Evolutionary conservation across 1,140 invertebrate species (phyloP), one percentile per base, ranked within the genome.

Genomic region (Pogonognathellus flavescens): DNA sequence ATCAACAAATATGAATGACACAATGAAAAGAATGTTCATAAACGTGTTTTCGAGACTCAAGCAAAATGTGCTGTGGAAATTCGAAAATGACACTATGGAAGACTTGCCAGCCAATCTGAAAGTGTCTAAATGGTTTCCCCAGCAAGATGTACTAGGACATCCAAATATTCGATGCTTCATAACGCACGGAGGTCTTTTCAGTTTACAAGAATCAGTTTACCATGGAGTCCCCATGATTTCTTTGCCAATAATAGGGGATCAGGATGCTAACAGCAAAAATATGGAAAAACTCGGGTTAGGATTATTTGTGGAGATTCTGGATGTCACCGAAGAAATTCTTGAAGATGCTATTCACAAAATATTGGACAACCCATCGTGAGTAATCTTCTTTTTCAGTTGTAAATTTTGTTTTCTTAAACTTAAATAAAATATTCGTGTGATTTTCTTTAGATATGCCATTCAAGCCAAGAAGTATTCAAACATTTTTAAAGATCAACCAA

Each of bases 51-150:
- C 88, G 4, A 88, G 84, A 52, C 85, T 90, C 16, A 88, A 88
- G 81, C 89, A 90, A 84, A 70, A 85, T 41, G 89, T 92, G 8
- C 76, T 91, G 0, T 91, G 90, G 90, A 91, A 91, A 87, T 88
- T 88, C 88, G 89, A 90, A 55, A 86, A 89, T 84, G 87, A 89
- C 53, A 85, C 90, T 16, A 87, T 88, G 82, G 14, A 14, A 31
- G 55, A 87, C 16, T 18, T 87, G 1, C 94, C 95, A 1, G 89
- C 92, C 1, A 96, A 96, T 90, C 93, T 96, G 0, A 93, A 93
- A 89, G 91, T 95, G 0, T 93, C 92, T 1, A 92, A 93, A 66
- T 96, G 95, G 95, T 91, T 95, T 88, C 95, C 95, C 1, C 95
- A 96, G 90, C 95, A 96, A 89, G 95, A 96, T 89, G 91, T 96